Conservation (phyloP, 1,140 invertebrate genomes). For the Drosophila ironensis region DNA sequence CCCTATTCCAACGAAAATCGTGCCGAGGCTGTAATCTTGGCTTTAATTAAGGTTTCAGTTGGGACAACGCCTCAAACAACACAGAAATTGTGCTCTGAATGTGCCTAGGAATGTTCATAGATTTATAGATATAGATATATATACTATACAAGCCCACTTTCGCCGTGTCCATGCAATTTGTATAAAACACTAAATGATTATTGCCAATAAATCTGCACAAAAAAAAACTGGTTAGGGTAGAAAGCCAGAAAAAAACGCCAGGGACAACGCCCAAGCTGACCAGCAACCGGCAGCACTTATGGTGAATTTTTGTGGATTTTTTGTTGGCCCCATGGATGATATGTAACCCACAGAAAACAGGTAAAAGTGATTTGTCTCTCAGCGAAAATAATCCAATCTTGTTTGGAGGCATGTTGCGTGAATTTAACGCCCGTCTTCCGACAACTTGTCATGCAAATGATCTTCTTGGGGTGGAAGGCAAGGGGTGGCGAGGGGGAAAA, state of each 20-base stretch:
- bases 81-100: no score
- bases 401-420: constrained; percentile 64
- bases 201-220: constrained; percentile 68
- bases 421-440: constrained; percentile 57
- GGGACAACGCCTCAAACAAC: constrained; percentile 61
- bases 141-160: constrained; percentile 48
- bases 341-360: constrained; percentile 51
- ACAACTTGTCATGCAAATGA: constrained; percentile 73
- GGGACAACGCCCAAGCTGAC: constrained; percentile 55
- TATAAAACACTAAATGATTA: constrained; percentile 64
- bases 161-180: constrained; percentile 65
- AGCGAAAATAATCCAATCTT: constrained; percentile 30
- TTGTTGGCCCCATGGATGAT: constrained; percentile 53
- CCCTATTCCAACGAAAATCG: constrained; percentile 61
- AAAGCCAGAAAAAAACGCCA: constrained; percentile 54
- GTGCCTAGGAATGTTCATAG: constrained; percentile 14
- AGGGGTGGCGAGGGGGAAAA: no score
- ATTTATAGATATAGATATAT: constrained; percentile 13
- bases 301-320: no score
- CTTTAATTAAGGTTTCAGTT: constrained; percentile 71
- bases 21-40: constrained; percentile 53
- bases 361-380: constrained; percentile 61
- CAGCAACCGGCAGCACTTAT: no score
- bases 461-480: constrained; percentile 25
- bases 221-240: constrained; percentile 69